Evolutionary conservation across 1,140 invertebrate species (phyloP).

Genomic region (Yoshiicerus persimilis): DNA sequence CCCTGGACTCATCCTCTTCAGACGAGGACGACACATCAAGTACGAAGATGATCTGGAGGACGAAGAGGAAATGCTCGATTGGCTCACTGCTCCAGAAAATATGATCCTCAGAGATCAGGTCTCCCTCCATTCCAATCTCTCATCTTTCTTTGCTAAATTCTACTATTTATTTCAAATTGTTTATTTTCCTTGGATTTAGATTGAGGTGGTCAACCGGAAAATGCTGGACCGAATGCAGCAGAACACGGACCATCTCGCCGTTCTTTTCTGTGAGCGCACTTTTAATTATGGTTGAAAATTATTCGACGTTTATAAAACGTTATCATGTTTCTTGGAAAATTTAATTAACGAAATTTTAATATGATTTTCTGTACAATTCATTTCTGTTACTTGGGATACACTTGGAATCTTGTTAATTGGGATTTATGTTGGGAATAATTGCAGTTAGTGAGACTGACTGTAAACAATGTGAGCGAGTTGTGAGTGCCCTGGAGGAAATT

Average conservation of each 20-base stretch:
- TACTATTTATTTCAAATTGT: no score
- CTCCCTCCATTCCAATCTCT: background rate
- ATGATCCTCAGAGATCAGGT: slow-evolving; percentile 84
- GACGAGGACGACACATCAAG: slow-evolving; percentile 44
- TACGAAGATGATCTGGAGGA: slow-evolving; percentile 47
- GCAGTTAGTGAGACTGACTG: slow-evolving; percentile 84
- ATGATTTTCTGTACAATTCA: no score
- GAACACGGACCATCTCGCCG: slow-evolving; percentile 87
- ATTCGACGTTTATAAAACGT: background rate
- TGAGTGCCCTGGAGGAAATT: slow-evolving; percentile 87
- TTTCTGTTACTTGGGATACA: no score
- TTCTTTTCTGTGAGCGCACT: slow-evolving; percentile 84
- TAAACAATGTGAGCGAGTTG: slow-evolving; percentile 85
- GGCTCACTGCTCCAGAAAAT: slow-evolving; percentile 89
- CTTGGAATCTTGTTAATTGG: no score
- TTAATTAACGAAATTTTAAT: no score
- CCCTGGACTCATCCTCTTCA: slow-evolving; percentile 45
- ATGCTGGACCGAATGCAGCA: slow-evolving; percentile 91
- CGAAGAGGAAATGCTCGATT: slow-evolving; percentile 90
- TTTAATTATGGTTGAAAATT: background rate
- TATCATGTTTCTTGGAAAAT: no score
- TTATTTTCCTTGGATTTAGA: slow-evolving; percentile 59
- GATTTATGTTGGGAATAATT: slow-evolving; percentile 51
- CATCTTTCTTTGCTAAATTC: no score
- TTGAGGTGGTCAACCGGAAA: slow-evolving; percentile 88